Conservation (phyloP, 2,113 vertebrate genomes). For the Triplophysa dalaica region DNA sequence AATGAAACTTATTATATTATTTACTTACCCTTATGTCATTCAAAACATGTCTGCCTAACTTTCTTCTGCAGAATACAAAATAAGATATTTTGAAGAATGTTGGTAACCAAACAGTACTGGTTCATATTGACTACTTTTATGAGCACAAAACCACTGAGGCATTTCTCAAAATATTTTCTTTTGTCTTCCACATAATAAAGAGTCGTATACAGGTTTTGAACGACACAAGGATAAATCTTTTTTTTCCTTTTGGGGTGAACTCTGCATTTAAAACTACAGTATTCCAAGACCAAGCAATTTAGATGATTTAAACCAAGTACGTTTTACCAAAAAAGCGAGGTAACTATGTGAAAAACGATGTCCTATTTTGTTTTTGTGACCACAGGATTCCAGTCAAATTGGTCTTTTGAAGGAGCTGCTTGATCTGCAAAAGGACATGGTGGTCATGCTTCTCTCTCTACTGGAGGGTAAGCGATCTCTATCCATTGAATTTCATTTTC, state of each 20-base stretch:
- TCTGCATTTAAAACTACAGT: background rate
- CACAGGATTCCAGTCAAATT: conserved; percentile 92
- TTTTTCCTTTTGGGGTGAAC: too few relatives aligned
- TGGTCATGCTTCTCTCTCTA: conserved; percentile 93
- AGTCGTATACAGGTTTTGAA: too few relatives aligned
- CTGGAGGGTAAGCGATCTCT: conserved; percentile 78
- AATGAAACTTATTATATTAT: background rate
- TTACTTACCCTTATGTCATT: too few relatives aligned
- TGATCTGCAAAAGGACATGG: conserved; percentile 97
- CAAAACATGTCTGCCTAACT: too few relatives aligned
- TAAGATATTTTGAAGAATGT: too few relatives aligned
- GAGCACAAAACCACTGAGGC: too few relatives aligned
- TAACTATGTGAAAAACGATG: conserved; percentile 16
- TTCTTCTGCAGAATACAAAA: too few relatives aligned
- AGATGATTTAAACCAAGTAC: background rate
- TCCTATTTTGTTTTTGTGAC: conserved; percentile 26
- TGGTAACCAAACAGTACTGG: too few relatives aligned
- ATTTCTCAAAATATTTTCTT: too few relatives aligned
- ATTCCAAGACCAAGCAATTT: background rate
- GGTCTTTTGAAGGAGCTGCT: conserved; percentile 91
- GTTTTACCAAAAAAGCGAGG: background rate
- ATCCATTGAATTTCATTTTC: background rate
- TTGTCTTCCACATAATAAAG: too few relatives aligned
- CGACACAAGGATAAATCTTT: too few relatives aligned
- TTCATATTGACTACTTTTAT: too few relatives aligned